These are phyloP conservation scores for Bombylius discolor DNA, from an alignment of 2,888 invertebrate species.

Conservation along the genomic window DNA sequence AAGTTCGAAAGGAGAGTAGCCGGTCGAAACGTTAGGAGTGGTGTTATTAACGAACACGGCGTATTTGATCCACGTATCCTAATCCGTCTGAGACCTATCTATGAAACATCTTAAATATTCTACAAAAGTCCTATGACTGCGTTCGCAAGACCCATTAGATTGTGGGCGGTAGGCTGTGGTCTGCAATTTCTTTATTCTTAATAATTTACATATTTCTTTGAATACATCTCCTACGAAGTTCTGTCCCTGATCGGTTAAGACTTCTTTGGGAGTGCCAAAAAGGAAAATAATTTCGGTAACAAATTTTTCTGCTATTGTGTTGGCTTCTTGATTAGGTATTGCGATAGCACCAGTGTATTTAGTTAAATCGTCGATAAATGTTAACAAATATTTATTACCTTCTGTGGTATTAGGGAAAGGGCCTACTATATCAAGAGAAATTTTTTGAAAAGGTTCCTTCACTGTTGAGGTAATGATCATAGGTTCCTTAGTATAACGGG, in stretches of 20 bases:
- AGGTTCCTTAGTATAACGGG: conserved; percentile 14
- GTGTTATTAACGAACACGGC: not conserved
- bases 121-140: not conserved
- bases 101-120: too few species aligned
- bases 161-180: not conserved
- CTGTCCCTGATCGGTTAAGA: not conserved
- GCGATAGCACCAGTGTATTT: conserved; percentile 20
- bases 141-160: not conserved
- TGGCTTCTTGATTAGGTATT: conserved; percentile 21
- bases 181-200: not conserved
- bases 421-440: conserved; percentile 22
- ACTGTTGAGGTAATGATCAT: too few species aligned
- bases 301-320: conserved; percentile 20
- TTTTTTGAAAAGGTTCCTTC: conserved; percentile 17
- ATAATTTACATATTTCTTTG: not conserved
- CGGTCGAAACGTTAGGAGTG: not conserved
- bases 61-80: not conserved
- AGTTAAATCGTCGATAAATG: conserved; percentile 19
- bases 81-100: too few species aligned
- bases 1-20: not conserved
- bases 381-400: conserved; percentile 19
- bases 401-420: conserved; percentile 17
- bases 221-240: not conserved
- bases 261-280: not conserved
- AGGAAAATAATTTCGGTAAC: not conserved